Evolutionary conservation across 2,797 vertebrate species (phyloP).

Genomic region (Ciconia nigra): DNA sequence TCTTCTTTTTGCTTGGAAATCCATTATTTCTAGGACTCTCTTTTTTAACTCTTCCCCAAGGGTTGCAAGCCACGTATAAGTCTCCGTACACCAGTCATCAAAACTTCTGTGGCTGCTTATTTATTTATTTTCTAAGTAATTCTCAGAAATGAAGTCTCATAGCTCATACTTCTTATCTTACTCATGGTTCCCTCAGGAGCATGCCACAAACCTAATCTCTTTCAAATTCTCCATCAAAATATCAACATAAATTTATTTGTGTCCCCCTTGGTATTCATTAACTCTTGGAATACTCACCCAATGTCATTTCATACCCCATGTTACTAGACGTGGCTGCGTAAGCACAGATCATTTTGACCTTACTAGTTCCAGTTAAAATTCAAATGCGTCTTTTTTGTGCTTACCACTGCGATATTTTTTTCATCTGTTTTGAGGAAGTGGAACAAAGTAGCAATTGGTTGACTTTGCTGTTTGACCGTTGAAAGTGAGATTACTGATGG

Average conservation of each 20-base stretch:
- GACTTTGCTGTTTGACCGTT: background rate
- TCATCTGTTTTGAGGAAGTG: background rate
- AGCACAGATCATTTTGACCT: conserved; percentile 17
- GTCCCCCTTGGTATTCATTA: conserved; percentile 31
- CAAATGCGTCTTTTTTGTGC: background rate
- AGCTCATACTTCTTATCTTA: conserved; percentile 23
- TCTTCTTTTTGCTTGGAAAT: background rate
- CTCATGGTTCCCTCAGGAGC: conserved; percentile 18
- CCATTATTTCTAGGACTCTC: background rate
- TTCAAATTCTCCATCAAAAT: conserved; percentile 49
- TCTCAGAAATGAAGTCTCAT: conserved; percentile 33
- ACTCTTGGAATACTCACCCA: conserved; percentile 9
- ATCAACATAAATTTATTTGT: conserved; percentile 38
- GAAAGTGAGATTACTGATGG: background rate
- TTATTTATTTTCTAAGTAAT: background rate
- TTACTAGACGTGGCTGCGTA: background rate
- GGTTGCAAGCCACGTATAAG: background rate
- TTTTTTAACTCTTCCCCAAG: background rate
- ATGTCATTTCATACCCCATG: background rate
- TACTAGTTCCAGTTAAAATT: conserved; percentile 16
- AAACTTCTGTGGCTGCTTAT: background rate
- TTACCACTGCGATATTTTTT: background rate
- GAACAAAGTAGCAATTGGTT: conserved; percentile 25
- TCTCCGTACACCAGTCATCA: background rate
- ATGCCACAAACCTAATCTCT: background rate